Base-by-base conservation (phyloP, 2,797 vertebrate genomes). In the Mormyrops attenuatus region DNA sequence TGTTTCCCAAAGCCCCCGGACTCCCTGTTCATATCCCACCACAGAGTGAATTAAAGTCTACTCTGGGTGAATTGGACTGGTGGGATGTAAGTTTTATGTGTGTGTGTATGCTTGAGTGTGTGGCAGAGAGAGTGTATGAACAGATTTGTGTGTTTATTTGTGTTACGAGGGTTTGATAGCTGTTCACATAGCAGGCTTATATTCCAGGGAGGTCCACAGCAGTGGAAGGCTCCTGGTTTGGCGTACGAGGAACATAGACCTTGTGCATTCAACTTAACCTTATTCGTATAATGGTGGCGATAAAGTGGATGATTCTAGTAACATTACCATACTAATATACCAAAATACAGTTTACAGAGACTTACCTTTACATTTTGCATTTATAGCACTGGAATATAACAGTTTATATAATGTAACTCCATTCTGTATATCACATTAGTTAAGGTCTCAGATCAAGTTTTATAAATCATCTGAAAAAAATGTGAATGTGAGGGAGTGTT, bases 21-120 rank as follows among this genome's bases (percentile, higher is more conserved):
- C 90, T 92, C 89, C 95, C 94, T 90, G 90, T 86, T 52, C 95
- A 94, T 94, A 93, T 93, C 95, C 95, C 94, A 92, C 92, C 93
- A 91, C 95, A 93, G 94, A 96, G 95, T 95, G 96, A 97, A 97
- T 96, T 95, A 96, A 97, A 96, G 95, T 94, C 90, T 94, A 96
- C 95, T 96, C 94, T 90, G 93, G 94, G 91, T 95, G 95, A 93
- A 91, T 38, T 66, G 91, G 60, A 89, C 15, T 87, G 26, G 49
- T 38, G 63, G 63, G 60, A 38, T n/a, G 13, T 55, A 53, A 6
- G 52, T 55, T 44, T 57, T 90, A 53, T 85, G 57, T 91, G 77
- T 63, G 44, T 91, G 44, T 90, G 55, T 88, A 91, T 92, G 89
- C 88, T 69, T 91, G 80, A 30, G 69, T 85, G 66, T 53, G 57